Evolutionary conservation across 2,888 invertebrate species (phyloP).

Genomic region (Drosophila pseudotakahashii): DNA sequence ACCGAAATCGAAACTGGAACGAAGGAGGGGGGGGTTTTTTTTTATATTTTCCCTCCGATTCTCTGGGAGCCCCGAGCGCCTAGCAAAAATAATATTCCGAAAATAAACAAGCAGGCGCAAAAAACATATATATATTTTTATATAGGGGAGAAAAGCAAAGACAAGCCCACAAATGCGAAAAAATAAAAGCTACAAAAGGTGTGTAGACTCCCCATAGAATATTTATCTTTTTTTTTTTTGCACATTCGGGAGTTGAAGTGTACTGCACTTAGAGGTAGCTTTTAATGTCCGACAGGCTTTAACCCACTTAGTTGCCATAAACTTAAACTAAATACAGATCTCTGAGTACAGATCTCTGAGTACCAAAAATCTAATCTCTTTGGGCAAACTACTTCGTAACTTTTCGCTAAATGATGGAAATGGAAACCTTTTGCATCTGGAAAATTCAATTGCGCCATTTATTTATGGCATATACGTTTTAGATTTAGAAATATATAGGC

Average conservation of each 20-base stretch:
- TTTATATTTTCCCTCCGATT: not conserved
- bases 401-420: too few species aligned
- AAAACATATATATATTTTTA: not conserved
- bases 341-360: not conserved
- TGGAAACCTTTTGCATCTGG: not conserved
- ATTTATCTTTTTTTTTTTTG: not conserved
- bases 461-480: not conserved
- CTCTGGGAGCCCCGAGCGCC: slow-evolving; percentile 10
- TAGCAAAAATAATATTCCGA: slow-evolving; percentile 15
- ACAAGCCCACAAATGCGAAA: slow-evolving; percentile 4
- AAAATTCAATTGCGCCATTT: slow-evolving; percentile 13
- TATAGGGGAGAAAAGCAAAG: slow-evolving; percentile 1
- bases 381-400: not conserved
- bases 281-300: not conserved
- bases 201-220: not conserved
- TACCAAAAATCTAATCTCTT: too few species aligned
- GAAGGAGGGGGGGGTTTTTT: not conserved
- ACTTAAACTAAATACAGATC: not conserved
- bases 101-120: slow-evolving; percentile 14
- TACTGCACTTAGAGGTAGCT: not conserved
- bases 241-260: not conserved
- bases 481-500: not conserved
- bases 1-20: slow-evolving; percentile 28
- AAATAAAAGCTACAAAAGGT: slow-evolving; percentile 7
- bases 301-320: not conserved